These are phyloP conservation scores for Neoscelio sp. DNA, from an alignment of 2,888 invertebrate genomes.

Conservation along the genomic window DNA sequence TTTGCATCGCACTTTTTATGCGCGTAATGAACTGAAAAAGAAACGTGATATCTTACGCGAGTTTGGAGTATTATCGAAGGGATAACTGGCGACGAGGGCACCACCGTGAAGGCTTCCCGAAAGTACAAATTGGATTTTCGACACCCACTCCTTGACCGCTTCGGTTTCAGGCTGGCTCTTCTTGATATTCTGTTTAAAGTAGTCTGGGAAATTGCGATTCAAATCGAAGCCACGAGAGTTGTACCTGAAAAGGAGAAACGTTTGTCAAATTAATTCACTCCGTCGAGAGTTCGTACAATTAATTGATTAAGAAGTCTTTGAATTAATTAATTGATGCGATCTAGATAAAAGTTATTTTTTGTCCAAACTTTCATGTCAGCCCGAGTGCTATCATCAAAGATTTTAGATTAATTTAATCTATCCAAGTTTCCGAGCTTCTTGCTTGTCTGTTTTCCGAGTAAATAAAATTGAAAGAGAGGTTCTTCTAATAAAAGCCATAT, in stretches of 20 bases:
- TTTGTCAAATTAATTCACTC: slow-evolving; percentile 16
- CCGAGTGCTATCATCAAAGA: slow-evolving; percentile 51
- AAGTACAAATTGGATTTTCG: slow-evolving; percentile 95
- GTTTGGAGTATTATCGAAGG: slow-evolving; percentile 97
- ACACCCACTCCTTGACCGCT: slow-evolving; percentile 97
- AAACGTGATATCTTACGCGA: slow-evolving; percentile 89
- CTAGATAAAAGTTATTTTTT: slow-evolving; percentile 22
- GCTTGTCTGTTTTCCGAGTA: slow-evolving; percentile 28
- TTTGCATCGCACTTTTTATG: slow-evolving; percentile 23
- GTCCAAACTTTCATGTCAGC: slow-evolving; percentile 39
- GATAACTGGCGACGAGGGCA: slow-evolving; percentile 97
- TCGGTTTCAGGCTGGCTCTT: slow-evolving; percentile 97
- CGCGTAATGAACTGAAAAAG: slow-evolving; percentile 38
- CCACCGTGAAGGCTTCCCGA: slow-evolving; percentile 98
- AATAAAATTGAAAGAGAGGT: slow-evolving; percentile 57
- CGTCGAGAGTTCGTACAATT: slow-evolving; percentile 22
- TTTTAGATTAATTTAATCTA: slow-evolving; percentile 43
- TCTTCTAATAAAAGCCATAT: slow-evolving; percentile 35
- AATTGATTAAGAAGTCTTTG: slow-evolving; percentile 14
- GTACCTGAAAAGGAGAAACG: slow-evolving; percentile 85
- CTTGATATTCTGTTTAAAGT: slow-evolving; percentile 94
- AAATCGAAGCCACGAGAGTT: slow-evolving; percentile 95
- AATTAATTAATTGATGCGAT: slow-evolving; percentile 34
- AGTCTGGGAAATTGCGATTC: slow-evolving; percentile 98
- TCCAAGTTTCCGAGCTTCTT: slow-evolving; percentile 33